Evolutionary conservation across 1,140 invertebrate species (phyloP), one percentile per base, ranked within the genome.

Genomic region (Metaphire vulgaris): DNA sequence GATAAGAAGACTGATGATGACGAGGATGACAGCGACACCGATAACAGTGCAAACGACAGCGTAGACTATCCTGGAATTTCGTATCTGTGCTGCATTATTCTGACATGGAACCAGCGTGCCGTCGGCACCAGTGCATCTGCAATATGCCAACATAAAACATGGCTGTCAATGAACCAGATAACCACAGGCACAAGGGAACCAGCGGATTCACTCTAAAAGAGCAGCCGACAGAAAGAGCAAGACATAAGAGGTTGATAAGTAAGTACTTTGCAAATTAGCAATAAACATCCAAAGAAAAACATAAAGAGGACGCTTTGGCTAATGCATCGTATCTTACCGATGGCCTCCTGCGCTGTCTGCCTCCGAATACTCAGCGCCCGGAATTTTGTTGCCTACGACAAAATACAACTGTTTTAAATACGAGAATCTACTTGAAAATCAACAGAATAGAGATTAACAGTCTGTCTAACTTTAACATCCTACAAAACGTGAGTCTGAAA

Each of bases 11-110:
- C 41, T 21, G 21, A 56, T 21, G 41, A 56, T 56, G 41, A 56
- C 21, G 41, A 56, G 41, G 21, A 56, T 56, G 41, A 56, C 21
- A 21, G 41, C 41, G 34, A 81, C 41, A 31, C 77, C 79, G 29
- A 83, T 41, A 64, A 79, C 80, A 28, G 83, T 80, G 74, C 80
- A 82, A 16, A 79, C 72, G 0, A 79, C 79, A 16, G 75, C 65
- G n/a, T 75, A 30, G 26, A 66, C 75, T 12, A 75, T 28, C 0
- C 30, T 69, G 41, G 21, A 64, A 56, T 41, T 33, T 21, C 2
- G 41, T 6, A 71, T 21, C 32, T 64, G n/a, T 66, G 15, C 32
- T 31, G 65, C 21, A 29, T 26, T 29, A 64, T n/a, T 29, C 21
- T 77, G 33, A 56, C 72, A 72, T 79, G 81, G 65, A 68, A 74